These are phyloP conservation scores for Nanger granti DNA, from an alignment of 2,113 vertebrate genomes.

Conservation along the genomic window DNA sequence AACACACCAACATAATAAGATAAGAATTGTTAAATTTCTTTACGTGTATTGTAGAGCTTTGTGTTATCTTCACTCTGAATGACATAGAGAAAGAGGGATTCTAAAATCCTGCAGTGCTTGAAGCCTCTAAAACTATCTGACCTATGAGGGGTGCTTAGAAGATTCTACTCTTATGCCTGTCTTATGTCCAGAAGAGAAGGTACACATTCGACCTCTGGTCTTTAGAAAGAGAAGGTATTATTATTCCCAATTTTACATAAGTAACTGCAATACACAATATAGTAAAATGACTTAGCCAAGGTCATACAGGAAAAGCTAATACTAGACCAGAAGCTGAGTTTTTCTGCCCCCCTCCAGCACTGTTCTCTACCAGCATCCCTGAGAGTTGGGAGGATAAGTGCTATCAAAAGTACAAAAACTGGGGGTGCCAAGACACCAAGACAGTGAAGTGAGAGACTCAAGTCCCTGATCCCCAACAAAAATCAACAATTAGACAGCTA, in stretches of 20 bases:
- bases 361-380: not conserved
- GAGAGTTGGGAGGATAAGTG: not conserved
- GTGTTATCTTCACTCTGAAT: not conserved
- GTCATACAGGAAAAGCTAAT: not conserved
- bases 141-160: not conserved
- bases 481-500: not conserved
- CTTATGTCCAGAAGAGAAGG: not conserved
- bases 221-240: not conserved
- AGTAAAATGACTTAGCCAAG: not conserved
- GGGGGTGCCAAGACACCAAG: not conserved
- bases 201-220: not conserved
- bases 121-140: not conserved
- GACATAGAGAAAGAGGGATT: not conserved
- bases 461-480: not conserved
- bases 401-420: not conserved
- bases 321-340: not conserved
- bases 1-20: not conserved
- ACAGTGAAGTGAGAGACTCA: not conserved
- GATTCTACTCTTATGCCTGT: not conserved
- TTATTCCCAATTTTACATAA: not conserved
- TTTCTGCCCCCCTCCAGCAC: not conserved
- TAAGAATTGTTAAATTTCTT: not conserved
- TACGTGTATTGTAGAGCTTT: not conserved
- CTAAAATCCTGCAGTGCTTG: not conserved
- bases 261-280: not conserved